Evolutionary conservation across 2,113 vertebrate species (phyloP).

Genomic region (Anolis sagrei): DNA sequence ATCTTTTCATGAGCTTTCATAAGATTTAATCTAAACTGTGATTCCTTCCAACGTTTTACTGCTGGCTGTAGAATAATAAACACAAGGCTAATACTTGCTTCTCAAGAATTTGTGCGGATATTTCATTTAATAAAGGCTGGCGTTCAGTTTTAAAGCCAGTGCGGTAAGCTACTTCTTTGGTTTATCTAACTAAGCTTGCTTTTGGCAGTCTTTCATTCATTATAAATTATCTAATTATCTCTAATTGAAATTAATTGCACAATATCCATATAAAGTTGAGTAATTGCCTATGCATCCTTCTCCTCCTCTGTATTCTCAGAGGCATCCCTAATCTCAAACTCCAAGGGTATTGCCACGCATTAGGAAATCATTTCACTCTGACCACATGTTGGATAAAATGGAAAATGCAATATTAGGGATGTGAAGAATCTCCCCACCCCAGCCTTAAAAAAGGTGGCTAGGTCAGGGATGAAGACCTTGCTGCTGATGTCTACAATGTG

Average conservation of each 20-base stretch:
- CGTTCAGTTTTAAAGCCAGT: not conserved
- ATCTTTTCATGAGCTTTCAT: not conserved
- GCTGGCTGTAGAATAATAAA: conserved; percentile 4
- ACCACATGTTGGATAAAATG: not conserved
- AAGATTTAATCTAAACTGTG: not conserved
- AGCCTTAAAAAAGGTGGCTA: not conserved
- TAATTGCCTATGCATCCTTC: not conserved
- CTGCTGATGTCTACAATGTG: not conserved
- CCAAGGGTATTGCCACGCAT: not conserved
- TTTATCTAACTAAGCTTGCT: not conserved
- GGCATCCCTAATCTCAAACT: not conserved
- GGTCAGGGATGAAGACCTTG: not conserved
- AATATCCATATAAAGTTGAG: not conserved
- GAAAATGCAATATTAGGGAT: not conserved
- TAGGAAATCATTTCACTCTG: conserved; percentile 19
- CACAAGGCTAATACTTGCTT: not conserved
- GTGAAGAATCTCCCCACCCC: not conserved
- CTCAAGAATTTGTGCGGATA: not conserved
- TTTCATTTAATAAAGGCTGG: not conserved
- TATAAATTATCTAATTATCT: not conserved
- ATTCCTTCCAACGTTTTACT: not conserved
- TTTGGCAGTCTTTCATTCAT: conserved; percentile 6
- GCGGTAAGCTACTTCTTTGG: not conserved
- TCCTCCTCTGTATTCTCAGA: not conserved
- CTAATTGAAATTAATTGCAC: conserved; percentile 21